Conservation (phyloP, 2,888 invertebrate genomes). For the Luperina nickerlii region DNA sequence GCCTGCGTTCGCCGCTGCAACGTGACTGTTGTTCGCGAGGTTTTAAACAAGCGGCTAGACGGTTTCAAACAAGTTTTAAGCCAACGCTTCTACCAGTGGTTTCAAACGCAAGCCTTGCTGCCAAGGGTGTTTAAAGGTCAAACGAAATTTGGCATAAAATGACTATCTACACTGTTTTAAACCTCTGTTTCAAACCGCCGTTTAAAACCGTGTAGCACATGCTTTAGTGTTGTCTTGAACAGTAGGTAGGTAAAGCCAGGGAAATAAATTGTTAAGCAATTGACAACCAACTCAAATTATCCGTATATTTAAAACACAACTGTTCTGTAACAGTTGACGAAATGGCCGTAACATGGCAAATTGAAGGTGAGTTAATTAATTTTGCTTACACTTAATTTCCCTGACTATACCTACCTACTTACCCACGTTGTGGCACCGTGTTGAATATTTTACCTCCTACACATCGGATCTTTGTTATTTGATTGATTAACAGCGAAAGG, state of each 20-base stretch:
- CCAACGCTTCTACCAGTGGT: no score
- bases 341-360: not conserved
- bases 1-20: no score
- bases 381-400: not conserved
- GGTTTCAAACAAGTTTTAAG: no score
- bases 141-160: no score
- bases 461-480: constrained; percentile 19
- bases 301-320: not conserved
- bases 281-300: not conserved
- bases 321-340: not conserved
- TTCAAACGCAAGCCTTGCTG: no score
- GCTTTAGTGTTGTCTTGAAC: not conserved
- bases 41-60: no score
- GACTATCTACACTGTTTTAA: no score
- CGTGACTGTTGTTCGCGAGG: no score
- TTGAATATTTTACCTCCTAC: constrained; percentile 17
- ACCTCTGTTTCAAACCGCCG: no score
- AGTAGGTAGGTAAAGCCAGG: not conserved
- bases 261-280: not conserved
- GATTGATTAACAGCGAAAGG: constrained; percentile 30
- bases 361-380: not conserved
- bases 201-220: no score
- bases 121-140: no score
- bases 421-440: not conserved
- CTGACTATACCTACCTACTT: not conserved